These are phyloP conservation scores for Tinea trinotella DNA, from an alignment of 2,888 invertebrate species.

Conservation along the genomic window DNA sequence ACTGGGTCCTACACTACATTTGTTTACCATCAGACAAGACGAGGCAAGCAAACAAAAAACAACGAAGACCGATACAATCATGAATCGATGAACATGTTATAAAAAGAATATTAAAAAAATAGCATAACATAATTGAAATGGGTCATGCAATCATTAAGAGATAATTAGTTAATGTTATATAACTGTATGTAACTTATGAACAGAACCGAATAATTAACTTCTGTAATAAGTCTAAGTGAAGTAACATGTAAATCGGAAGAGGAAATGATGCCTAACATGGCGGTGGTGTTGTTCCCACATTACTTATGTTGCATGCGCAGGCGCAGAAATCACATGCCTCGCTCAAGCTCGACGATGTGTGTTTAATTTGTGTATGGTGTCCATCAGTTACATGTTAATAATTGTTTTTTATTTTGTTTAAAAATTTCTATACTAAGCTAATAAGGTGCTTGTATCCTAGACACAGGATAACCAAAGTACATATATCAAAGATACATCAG, in stretches of 20 bases:
- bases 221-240: not conserved
- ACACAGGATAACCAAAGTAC: no score
- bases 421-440: no score
- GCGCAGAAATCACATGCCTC: not conserved
- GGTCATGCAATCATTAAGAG: not conserved
- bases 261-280: constrained; percentile 8
- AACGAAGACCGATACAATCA: no score
- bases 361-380: not conserved
- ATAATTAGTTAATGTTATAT: not conserved
- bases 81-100: not conserved
- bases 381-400: no score
- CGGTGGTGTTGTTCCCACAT: constrained; percentile 2
- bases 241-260: constrained; percentile 16
- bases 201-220: not conserved
- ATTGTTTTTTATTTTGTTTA: no score
- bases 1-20: no score
- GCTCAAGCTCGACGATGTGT: constrained; percentile 1
- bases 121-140: not conserved
- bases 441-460: no score
- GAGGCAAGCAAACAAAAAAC: no score
- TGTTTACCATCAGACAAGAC: no score
- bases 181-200: not conserved
- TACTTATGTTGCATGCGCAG: constrained; percentile 12
- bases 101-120: not conserved
- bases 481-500: no score